Base-by-base conservation (phyloP, 2,888 invertebrate genomes). In the Apotomis capreana region DNA sequence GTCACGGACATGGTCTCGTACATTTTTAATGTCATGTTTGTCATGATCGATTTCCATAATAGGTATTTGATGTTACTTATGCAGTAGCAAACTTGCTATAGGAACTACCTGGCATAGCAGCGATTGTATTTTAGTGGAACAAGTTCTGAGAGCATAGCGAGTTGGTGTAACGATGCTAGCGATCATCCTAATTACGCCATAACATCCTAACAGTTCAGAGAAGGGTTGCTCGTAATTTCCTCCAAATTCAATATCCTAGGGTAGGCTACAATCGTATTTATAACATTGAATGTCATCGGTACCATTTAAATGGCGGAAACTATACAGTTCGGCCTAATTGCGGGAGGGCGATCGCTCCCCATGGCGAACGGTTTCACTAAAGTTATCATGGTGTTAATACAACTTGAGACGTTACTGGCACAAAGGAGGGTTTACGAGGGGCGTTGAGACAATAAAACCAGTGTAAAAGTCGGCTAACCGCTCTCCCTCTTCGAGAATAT, bases 381-480 rank as follows among this genome's bases (percentile, higher is more conserved):
- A 91, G 87, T 90, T 89, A 91, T 89, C 89, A 86, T 84, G 80
- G 84, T 87, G 88, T 89, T 90, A 90, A 89, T 89, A 87, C 87
- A 87, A 87, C 88, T 87, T 85, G 86, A 89, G 89, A 90, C 83
- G 88, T 90, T 88, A 89, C 87, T 87, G 85, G 85, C 85, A 89
- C 87, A 89, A 89, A 87, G 85, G 87, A 84, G 79, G 85, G 85
- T 87, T 87, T 87, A 87, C 87, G 88, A 89, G 87, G 90, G 89
- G 87, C 78, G 82, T 78, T 79, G 80, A 84, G 85, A 90, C 88
- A 91, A 91, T 91, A 92, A 92, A 92, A 90, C 88, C 89, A 86
- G 86, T 89, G 89, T 91, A 89, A 91, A 92, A 91, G 87, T 89
- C 88, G 86, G 87, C 82, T 89, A 90, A 90, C 90, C 88, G 85